phyloP scores from a whole-genome alignment of 2,113 vertebrate species.

The Chaetodon auriga region DNA sequence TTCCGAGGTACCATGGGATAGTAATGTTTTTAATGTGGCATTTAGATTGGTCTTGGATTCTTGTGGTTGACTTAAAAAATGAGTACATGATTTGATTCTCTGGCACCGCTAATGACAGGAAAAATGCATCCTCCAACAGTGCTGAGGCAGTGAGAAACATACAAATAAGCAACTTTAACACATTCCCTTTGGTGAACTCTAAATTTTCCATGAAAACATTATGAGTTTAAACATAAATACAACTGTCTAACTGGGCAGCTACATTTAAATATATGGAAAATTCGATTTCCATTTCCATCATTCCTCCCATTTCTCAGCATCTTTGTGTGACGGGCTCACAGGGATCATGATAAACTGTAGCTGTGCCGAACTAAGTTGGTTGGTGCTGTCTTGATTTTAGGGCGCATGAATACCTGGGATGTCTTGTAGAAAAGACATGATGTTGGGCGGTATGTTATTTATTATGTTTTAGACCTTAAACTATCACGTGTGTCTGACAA shows the following conservation, averaged over 20 bases:
- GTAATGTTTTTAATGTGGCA: not conserved
- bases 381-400: conserved; percentile 6
- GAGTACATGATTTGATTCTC: not conserved
- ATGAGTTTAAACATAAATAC: not conserved
- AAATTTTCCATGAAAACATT: not conserved
- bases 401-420: not conserved
- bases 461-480: not conserved
- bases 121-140: not conserved
- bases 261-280: not conserved
- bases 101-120: not conserved
- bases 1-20: conserved; percentile 28
- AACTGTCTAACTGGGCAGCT: not conserved
- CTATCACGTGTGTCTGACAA: not conserved
- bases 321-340: not conserved
- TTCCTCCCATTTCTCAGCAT: not conserved
- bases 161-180: not conserved
- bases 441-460: not conserved
- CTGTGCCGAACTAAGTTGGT: not conserved
- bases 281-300: not conserved
- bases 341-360: not conserved
- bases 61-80: not conserved
- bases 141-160: not conserved
- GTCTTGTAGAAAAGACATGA: not conserved
- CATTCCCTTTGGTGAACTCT: not conserved
- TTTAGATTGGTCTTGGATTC: conserved; percentile 4